These are phyloP conservation scores for Punctoribates punctum DNA, from an alignment of 2,888 invertebrate species.

Conservation along the genomic window DNA sequence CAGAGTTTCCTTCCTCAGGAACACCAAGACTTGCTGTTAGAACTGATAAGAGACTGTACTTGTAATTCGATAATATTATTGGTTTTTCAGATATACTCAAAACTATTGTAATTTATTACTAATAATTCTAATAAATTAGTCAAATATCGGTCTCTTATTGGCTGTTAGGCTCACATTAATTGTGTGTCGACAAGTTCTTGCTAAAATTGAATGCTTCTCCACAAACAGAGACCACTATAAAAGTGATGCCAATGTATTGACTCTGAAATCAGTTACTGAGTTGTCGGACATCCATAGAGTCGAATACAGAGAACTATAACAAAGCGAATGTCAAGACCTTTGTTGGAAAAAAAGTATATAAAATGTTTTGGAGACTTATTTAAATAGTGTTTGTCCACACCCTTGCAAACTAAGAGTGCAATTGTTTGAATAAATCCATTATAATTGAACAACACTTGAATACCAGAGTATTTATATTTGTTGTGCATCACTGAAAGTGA, in stretches of 20 bases:
- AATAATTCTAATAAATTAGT: neutral
- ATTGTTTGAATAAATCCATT: constrained; percentile 26
- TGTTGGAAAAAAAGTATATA: neutral
- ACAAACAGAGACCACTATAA: neutral
- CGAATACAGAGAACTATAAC: neutral
- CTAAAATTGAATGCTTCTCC: neutral
- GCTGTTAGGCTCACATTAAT: neutral
- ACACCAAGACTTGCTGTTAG: constrained; percentile 26
- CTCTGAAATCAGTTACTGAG: neutral
- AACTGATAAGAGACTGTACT: constrained; percentile 27
- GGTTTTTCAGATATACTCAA: too few relatives aligned
- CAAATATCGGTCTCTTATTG: neutral
- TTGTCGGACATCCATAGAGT: neutral
- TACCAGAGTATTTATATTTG: constrained; percentile 34
- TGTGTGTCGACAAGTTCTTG: neutral
- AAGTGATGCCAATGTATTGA: neutral
- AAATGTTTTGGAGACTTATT: constrained; percentile 15
- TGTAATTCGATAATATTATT: too few relatives aligned
- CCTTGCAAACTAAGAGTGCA: constrained; percentile 6
- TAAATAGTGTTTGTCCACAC: constrained; percentile 29
- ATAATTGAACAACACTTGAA: constrained; percentile 32
- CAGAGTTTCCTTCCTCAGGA: constrained; percentile 37
- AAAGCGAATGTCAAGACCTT: neutral
- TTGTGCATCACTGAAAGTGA: constrained; percentile 37
- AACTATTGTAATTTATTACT: too few relatives aligned